Conservation (phyloP, 2,113 vertebrate species). For the Falco punctatus region DNA sequence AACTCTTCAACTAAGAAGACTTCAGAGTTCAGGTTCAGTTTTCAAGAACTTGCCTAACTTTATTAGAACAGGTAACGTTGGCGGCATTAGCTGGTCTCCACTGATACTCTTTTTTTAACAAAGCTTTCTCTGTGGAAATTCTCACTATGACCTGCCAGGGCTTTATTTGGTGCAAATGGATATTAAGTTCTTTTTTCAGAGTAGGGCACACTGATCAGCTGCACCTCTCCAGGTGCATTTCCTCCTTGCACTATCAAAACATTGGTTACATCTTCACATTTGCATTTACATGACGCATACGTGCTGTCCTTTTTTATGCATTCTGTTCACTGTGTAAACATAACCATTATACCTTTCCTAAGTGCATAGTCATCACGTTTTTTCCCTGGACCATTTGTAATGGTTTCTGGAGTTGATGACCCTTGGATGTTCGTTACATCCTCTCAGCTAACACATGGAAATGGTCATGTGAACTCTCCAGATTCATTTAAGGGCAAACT, state of each 20-base stretch:
- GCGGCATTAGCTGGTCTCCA: neutral
- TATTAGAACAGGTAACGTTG: neutral
- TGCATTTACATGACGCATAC: neutral
- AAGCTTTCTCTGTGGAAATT: neutral
- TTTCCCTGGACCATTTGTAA: neutral
- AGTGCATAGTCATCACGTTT: neutral
- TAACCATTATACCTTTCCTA: neutral
- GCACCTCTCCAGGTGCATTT: neutral
- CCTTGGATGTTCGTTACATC: neutral
- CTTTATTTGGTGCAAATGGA: neutral
- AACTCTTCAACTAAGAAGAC: neutral
- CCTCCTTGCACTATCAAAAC: neutral
- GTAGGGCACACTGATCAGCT: neutral
- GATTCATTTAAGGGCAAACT: neutral
- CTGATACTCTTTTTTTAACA: neutral
- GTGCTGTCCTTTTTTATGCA: neutral
- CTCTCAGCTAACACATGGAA: neutral
- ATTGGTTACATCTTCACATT: neutral
- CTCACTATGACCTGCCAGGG: neutral
- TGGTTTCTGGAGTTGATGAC: neutral
- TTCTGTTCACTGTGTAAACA: neutral
- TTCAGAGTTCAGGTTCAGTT: neutral
- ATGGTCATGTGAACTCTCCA: neutral
- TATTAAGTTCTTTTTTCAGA: neutral
- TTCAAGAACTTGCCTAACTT: neutral